Percentiles rank a stretch among this genome's conserved stretches.
These are phyloP conservation scores for Drosophila eohydei DNA, from an alignment of 2,888 invertebrate species.

Conservation along the genomic window DNA sequence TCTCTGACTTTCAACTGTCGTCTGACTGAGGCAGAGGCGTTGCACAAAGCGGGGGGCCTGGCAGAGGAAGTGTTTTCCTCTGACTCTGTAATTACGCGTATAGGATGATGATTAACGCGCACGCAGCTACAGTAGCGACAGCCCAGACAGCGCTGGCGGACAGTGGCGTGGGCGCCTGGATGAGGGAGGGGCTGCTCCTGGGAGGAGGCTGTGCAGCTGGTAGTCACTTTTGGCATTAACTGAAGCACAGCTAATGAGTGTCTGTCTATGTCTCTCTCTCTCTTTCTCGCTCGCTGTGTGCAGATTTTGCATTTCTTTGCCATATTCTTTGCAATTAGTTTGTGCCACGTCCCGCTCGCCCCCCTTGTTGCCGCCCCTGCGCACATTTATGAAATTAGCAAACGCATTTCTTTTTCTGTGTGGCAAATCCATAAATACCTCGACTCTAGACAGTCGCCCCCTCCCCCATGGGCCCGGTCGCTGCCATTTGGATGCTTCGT, in stretches of 20 bases:
- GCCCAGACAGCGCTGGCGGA: conserved; percentile 30
- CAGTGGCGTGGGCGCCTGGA: background rate
- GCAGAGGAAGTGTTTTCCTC: conserved; percentile 18
- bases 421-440: conserved; percentile 52
- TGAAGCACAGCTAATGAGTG: conserved; percentile 81
- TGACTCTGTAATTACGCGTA: conserved; percentile 81
- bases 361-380: background rate
- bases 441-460: conserved; percentile 30
- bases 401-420: conserved; percentile 61
- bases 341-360: conserved; percentile 28
- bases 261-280: conserved; percentile 26
- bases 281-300: conserved; percentile 55
- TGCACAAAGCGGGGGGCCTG: background rate
- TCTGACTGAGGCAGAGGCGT: conserved; percentile 17
- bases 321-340: conserved; percentile 80
- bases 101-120: conserved; percentile 82
- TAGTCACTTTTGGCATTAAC: conserved; percentile 71
- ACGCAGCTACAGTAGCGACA: conserved; percentile 50
- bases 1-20: conserved; percentile 37
- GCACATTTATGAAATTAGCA: conserved; percentile 76
- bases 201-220: conserved; percentile 30
- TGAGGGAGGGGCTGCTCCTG: background rate
- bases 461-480: no score
- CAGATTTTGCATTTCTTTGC: conserved; percentile 71
- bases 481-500: conserved; percentile 16